Evolutionary conservation across 2,113 vertebrate species (phyloP), one percentile per base, ranked within the genome.

Genomic region (Nematolebias whitei): DNA sequence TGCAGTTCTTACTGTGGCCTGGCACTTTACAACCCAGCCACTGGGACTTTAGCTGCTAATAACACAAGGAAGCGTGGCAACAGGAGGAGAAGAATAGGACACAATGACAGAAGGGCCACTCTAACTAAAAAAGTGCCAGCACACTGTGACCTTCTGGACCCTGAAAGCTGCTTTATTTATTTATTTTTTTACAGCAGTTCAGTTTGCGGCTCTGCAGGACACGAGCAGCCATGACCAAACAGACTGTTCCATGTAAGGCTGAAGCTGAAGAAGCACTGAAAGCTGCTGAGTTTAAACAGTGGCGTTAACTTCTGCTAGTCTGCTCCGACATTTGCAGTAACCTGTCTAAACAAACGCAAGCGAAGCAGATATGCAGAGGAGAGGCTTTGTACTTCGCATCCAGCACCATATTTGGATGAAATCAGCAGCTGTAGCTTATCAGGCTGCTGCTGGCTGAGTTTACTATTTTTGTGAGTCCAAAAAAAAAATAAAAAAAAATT

Each of bases 301-400:
- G 22, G 40, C 29, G 74, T 54, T 57, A 57, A 47, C 58, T 74
- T 68, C 60, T 80, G 69, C 76, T 61, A n/a, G 75, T 79, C 52
- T 66, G 85, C 64, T 71, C 83, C 74, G 78, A 85, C 61, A 71
- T 91, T 91, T 89, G 84, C 69, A 82, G 63, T 60, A 71, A 74
- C 82, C 75, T 90, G 85, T 90, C 87, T 71, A 90, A 90, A 91
- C 86, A 89, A 87, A 23, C 74, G 85, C 82, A 67, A 66, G 80
- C 56, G 79, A 78, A 83, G 78, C 45, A 29, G 74, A 79, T 60
- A 20, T 59, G 49, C 13, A 72, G 75, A 68, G 63, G 47, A 74
- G 62, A 63, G 44, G 55, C 58, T 80, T 80, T 41, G 43, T 51
- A 60, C 83, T 35, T 35, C 32, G 32, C 32, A 63, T 77, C 71